Conservation (phyloP, 2,888 invertebrate species). For the Drosophila niveifrons region DNA sequence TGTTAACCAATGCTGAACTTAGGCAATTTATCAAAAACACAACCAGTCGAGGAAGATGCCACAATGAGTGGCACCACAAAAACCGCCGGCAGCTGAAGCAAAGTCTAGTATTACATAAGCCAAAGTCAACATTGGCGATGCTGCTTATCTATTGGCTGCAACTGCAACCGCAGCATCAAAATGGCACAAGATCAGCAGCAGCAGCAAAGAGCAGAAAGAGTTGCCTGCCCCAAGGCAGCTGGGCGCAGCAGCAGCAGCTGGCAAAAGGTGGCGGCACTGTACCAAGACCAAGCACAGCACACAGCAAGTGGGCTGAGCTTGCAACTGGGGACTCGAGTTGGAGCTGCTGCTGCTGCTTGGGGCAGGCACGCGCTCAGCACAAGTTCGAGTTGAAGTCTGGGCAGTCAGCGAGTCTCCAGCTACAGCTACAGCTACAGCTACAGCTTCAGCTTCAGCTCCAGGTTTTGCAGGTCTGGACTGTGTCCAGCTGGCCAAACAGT, state of each 20-base stretch:
- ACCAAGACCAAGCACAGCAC: slow-evolving; percentile 47
- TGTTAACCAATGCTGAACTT: slow-evolving; percentile 52
- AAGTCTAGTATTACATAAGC: slow-evolving; percentile 79
- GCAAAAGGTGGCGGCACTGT: slow-evolving; percentile 78
- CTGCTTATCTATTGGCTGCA: slow-evolving; percentile 66
- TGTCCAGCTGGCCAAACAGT: slow-evolving; percentile 61
- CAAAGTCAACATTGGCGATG: slow-evolving; percentile 61
- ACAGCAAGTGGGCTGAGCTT: slow-evolving; percentile 57
- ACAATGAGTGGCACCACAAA: slow-evolving; percentile 32
- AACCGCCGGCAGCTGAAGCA: slow-evolving; percentile 54
- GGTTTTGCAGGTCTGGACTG: slow-evolving; percentile 14
- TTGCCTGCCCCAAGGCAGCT: slow-evolving; percentile 31
- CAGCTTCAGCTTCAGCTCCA: too few relatives aligned
- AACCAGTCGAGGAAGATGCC: slow-evolving; percentile 55
- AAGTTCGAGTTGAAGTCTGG: slow-evolving; percentile 8
- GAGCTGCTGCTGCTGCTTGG: slow-evolving; percentile 20
- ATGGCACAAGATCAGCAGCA: slow-evolving; percentile 66
- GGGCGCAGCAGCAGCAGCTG: slow-evolving; percentile 55
- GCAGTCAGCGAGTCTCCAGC: too few relatives aligned
- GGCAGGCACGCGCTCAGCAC: slow-evolving; percentile 56
- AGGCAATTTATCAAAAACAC: slow-evolving; percentile 73
- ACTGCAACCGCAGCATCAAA: slow-evolving; percentile 48
- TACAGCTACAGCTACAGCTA: too few relatives aligned
- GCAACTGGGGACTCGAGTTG: slow-evolving; percentile 19
- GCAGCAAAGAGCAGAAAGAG: slow-evolving; percentile 12